phyloP scores from a whole-genome alignment of 2,113 vertebrate species.

The Hippocampus guttulatus region DNA sequence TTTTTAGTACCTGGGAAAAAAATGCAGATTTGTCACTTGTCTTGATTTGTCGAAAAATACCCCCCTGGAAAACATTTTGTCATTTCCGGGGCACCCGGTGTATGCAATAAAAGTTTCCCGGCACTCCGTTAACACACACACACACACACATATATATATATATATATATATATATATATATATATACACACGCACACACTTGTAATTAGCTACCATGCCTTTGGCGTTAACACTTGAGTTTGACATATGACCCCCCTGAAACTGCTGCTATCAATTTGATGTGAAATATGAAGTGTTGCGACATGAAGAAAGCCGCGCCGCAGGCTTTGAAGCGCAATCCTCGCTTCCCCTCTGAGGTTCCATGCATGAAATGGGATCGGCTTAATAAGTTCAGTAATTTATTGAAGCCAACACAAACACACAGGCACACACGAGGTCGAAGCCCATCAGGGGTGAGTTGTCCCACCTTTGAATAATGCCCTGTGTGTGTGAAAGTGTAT shows the following conservation, averaged over 20 bases:
- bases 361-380: slow-evolving; percentile 49
- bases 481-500: slow-evolving; percentile 6
- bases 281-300: slow-evolving; percentile 61
- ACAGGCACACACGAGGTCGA: slow-evolving; percentile 27
- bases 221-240: slow-evolving; percentile 13
- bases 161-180: no score
- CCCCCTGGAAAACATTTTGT: background rate
- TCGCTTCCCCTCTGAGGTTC: slow-evolving; percentile 38
- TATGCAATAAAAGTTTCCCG: background rate
- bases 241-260: slow-evolving; percentile 56
- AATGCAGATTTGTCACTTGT: no score
- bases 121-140: background rate
- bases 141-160: background rate
- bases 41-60: background rate
- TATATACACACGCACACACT: no score
- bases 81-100: background rate
- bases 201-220: slow-evolving; percentile 29
- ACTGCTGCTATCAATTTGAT: slow-evolving; percentile 40
- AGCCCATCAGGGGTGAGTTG: slow-evolving; percentile 36
- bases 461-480: slow-evolving; percentile 26
- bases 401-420: slow-evolving; percentile 43
- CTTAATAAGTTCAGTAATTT: slow-evolving; percentile 64
- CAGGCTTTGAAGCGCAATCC: slow-evolving; percentile 59
- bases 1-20: no score
- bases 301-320: slow-evolving; percentile 45